Evolutionary conservation across 2,888 invertebrate genomes (phyloP).

Genomic region (Euplagia quadripunctaria): DNA sequence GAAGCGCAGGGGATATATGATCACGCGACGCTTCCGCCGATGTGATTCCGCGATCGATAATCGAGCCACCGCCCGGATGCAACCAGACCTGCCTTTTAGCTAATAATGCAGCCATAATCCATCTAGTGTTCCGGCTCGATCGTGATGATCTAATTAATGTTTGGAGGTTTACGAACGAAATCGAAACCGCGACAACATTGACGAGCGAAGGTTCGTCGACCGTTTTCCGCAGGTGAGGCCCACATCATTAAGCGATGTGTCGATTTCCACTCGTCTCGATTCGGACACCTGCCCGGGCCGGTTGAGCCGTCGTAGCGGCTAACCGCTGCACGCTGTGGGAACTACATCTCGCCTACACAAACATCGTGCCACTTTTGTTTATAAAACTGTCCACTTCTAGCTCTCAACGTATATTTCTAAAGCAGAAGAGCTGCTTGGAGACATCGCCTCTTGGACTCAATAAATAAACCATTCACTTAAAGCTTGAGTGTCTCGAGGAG

Average conservation of each 20-base stretch:
- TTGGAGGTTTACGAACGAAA: slow-evolving; percentile 67
- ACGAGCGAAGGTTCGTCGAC: slow-evolving; percentile 61
- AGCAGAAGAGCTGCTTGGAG: slow-evolving; percentile 64
- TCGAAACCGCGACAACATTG: slow-evolving; percentile 66
- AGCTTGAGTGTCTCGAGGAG: slow-evolving; percentile 48
- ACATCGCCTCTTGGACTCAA: slow-evolving; percentile 67
- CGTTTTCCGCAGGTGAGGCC: slow-evolving; percentile 68
- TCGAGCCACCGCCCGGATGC: slow-evolving; percentile 65
- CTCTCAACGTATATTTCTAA: slow-evolving; percentile 69
- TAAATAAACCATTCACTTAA: slow-evolving; percentile 71
- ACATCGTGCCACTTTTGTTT: slow-evolving; percentile 78
- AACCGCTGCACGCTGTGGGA: slow-evolving; percentile 73
- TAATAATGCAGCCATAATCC: slow-evolving; percentile 55
- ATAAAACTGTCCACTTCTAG: slow-evolving; percentile 85
- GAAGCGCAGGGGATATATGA: slow-evolving; percentile 63
- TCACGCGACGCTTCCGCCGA: slow-evolving; percentile 70
- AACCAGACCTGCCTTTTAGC: slow-evolving; percentile 55
- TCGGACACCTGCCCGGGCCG: slow-evolving; percentile 75
- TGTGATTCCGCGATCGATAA: slow-evolving; percentile 68
- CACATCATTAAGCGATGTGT: slow-evolving; percentile 67
- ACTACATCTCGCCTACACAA: slow-evolving; percentile 74
- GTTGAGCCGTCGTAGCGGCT: slow-evolving; percentile 45
- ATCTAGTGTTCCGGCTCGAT: slow-evolving; percentile 56
- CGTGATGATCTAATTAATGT: slow-evolving; percentile 63
- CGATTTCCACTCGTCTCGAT: slow-evolving; percentile 69